These are phyloP conservation scores for Poecilia velifera DNA, from an alignment of 2,797 vertebrate genomes.

Conservation along the genomic window DNA sequence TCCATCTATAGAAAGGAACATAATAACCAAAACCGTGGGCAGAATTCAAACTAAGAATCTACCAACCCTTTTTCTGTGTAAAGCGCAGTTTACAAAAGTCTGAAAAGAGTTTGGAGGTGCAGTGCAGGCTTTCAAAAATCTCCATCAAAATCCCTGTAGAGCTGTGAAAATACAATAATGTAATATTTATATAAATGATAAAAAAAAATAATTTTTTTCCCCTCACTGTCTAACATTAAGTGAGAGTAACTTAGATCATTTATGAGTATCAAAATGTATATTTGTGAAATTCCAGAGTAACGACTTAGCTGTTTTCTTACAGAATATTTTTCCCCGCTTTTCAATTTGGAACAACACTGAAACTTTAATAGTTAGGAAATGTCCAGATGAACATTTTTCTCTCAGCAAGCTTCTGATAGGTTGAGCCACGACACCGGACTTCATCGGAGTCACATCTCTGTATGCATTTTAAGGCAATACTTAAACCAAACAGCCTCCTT, in stretches of 20 bases:
- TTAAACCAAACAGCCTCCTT: background rate
- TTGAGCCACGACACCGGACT: background rate
- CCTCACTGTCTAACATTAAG: background rate
- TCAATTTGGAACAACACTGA: background rate
- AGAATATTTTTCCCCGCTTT: background rate
- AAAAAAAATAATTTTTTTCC: too few relatives aligned
- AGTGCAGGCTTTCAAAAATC: background rate
- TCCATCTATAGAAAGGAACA: background rate
- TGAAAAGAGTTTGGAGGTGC: background rate
- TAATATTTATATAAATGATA: too few relatives aligned
- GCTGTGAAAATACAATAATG: background rate
- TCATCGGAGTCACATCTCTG: background rate
- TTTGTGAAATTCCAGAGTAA: background rate
- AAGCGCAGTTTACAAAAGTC: background rate
- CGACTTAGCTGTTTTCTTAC: background rate
- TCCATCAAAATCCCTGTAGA: background rate
- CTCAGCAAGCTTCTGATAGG: background rate
- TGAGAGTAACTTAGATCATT: background rate
- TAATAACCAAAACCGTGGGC: background rate
- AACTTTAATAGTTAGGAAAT: background rate
- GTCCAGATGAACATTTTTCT: background rate
- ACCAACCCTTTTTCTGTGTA: background rate
- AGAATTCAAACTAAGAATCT: background rate
- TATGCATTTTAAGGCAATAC: background rate
- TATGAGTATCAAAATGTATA: background rate